Conservation (phyloP, 2,888 invertebrate genomes). For the Didymodactylos carnosus region DNA sequence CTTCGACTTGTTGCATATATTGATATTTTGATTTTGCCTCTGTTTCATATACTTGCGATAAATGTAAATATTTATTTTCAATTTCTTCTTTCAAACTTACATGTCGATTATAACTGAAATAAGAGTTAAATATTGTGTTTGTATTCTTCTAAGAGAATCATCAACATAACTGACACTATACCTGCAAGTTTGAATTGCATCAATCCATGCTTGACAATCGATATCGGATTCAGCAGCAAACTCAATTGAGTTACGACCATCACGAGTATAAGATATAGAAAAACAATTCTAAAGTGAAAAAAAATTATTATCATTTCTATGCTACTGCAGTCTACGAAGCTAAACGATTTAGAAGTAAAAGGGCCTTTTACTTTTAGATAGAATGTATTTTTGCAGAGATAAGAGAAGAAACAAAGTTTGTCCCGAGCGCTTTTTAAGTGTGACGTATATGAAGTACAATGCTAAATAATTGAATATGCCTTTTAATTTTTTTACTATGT, state of each 20-base stretch:
- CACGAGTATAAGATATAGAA: slow-evolving; percentile 62
- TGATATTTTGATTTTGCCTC: slow-evolving; percentile 80
- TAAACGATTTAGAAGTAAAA: too few species aligned
- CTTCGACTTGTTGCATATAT: slow-evolving; percentile 74
- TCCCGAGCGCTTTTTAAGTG: too few species aligned
- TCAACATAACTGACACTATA: slow-evolving; percentile 32
- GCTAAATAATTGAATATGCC: too few species aligned
- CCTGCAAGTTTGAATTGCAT: slow-evolving; percentile 68
- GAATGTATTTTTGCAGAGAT: too few species aligned
- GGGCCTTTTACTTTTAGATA: too few species aligned
- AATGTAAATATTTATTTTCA: slow-evolving; percentile 71
- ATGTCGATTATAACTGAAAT: slow-evolving; percentile 61
- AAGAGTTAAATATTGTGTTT: neutral
- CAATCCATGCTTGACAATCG: slow-evolving; percentile 72
- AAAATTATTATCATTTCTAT: too few species aligned
- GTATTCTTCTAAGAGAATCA: neutral
- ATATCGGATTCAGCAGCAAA: slow-evolving; percentile 60
- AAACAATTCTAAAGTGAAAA: slow-evolving; percentile 53
- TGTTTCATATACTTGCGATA: slow-evolving; percentile 63
- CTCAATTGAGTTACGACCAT: slow-evolving; percentile 68
- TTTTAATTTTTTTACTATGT: too few species aligned
- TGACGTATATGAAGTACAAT: too few species aligned
- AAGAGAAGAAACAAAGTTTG: too few species aligned
- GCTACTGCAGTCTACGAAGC: too few species aligned
- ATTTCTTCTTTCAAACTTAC: slow-evolving; percentile 68